Percentiles rank a stretch among this genome's conserved stretches.
Evolutionary conservation across 2,113 vertebrate genomes (phyloP).

Genomic region (Semnopithecus entellus): DNA sequence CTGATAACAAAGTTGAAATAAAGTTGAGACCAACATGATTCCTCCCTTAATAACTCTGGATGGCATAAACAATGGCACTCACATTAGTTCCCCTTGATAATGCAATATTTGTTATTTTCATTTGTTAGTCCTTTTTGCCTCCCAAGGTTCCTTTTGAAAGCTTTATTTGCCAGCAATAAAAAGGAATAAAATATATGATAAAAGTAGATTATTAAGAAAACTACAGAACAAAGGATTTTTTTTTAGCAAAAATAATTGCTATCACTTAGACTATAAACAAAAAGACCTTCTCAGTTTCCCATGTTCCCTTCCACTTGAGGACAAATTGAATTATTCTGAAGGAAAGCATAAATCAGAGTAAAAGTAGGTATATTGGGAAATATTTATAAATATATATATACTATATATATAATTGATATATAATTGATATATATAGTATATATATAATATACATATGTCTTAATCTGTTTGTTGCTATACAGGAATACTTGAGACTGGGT

Average conservation of each 20-base stretch:
- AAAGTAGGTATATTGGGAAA: not conserved
- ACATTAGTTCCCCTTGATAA: not conserved
- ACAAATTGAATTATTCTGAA: conserved; percentile 42
- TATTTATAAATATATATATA: not conserved
- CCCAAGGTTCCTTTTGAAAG: not conserved
- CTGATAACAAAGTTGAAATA: not conserved
- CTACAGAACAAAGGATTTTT: conserved; percentile 18
- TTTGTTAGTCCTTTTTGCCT: not conserved
- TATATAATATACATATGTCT: not conserved
- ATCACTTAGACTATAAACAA: conserved; percentile 53
- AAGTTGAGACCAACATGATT: not conserved
- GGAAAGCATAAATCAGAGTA: not conserved
- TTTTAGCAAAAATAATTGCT: not conserved
- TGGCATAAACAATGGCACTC: not conserved
- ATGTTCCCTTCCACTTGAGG: not conserved
- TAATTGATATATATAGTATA: no score
- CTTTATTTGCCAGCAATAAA: conserved; percentile 27
- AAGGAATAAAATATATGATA: conserved; percentile 47
- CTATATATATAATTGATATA: no score
- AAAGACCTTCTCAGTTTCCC: not conserved
- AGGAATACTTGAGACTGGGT: not conserved
- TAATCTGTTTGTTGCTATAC: not conserved
- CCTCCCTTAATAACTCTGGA: not conserved
- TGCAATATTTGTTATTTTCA: not conserved
- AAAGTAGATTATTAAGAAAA: conserved; percentile 55